A percentile compares a stretch with the other conserved stretches of the same genome.
Conservation (phyloP, 2,888 invertebrate genomes). For the Acronicta leporina region DNA sequence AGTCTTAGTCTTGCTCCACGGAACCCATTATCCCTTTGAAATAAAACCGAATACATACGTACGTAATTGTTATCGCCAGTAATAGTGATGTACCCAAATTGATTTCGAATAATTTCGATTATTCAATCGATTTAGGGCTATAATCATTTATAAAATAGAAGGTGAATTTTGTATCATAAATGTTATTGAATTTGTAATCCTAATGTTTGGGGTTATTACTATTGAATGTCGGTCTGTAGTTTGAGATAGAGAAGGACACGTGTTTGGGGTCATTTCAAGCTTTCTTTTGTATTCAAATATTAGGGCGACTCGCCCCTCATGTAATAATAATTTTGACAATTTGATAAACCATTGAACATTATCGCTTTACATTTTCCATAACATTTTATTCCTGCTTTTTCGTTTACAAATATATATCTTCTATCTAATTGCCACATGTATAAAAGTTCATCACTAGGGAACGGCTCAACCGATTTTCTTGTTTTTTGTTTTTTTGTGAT, state of each 20-base stretch:
- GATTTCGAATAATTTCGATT: conserved; percentile 45
- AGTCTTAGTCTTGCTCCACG: conserved; percentile 2
- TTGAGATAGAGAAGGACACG: conserved; percentile 33
- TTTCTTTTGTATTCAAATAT: conserved; percentile 35
- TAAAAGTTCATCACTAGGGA: too few species aligned
- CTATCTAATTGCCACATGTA: too few species aligned
- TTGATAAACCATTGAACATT: conserved; percentile 3
- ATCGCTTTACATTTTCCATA: conserved; percentile 1
- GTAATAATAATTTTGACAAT: conserved; percentile 24
- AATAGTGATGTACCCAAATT: conserved; percentile 52
- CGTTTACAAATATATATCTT: too few species aligned
- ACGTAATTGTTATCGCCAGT: conserved; percentile 46
- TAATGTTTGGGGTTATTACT: conserved; percentile 24
- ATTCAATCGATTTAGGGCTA: conserved; percentile 28
- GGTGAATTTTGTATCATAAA: conserved; percentile 44
- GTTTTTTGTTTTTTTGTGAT: too few species aligned
- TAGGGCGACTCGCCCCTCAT: conserved; percentile 39
- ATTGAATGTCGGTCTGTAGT: conserved; percentile 22
- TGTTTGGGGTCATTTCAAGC: conserved; percentile 37
- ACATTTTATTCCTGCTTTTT: not conserved
- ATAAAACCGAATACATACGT: conserved; percentile 28
- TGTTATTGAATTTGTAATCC: conserved; percentile 42
- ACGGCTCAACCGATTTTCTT: too few species aligned
- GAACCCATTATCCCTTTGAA: conserved; percentile 44
- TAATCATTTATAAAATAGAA: conserved; percentile 34